These are phyloP conservation scores for Megaptera novaeangliae DNA, from an alignment of 2,113 vertebrate genomes.

Conservation along the genomic window DNA sequence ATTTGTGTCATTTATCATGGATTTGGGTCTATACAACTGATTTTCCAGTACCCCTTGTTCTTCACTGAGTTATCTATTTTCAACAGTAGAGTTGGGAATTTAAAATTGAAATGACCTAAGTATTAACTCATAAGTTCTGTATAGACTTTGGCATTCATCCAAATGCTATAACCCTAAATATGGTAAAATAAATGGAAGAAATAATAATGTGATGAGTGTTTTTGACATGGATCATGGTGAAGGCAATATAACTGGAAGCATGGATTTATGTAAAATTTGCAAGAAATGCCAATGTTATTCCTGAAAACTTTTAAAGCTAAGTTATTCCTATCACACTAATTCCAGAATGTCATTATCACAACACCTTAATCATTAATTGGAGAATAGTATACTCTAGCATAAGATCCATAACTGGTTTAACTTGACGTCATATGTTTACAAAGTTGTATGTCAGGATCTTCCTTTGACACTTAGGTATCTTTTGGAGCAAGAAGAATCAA, in stretches of 20 bases:
- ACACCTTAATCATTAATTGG: background rate
- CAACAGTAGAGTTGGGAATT: background rate
- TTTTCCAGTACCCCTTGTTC: background rate
- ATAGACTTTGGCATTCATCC: background rate
- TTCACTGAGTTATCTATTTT: background rate
- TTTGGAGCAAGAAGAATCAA: background rate
- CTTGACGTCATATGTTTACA: background rate
- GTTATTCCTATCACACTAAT: background rate
- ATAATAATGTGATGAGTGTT: background rate
- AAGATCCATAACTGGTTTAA: background rate
- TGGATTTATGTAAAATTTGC: background rate
- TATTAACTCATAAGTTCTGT: background rate
- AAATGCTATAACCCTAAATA: background rate
- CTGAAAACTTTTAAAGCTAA: background rate
- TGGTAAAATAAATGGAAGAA: background rate
- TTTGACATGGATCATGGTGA: background rate
- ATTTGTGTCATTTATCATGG: background rate
- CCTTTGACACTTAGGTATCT: background rate
- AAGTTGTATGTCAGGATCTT: background rate
- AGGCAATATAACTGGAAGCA: background rate
- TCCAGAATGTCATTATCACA: background rate
- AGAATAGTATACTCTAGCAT: background rate
- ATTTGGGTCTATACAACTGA: background rate
- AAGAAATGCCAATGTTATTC: background rate
- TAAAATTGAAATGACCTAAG: background rate